phyloP scores from a whole-genome alignment of 2,888 invertebrate species.

The Stratiomys singularior region DNA sequence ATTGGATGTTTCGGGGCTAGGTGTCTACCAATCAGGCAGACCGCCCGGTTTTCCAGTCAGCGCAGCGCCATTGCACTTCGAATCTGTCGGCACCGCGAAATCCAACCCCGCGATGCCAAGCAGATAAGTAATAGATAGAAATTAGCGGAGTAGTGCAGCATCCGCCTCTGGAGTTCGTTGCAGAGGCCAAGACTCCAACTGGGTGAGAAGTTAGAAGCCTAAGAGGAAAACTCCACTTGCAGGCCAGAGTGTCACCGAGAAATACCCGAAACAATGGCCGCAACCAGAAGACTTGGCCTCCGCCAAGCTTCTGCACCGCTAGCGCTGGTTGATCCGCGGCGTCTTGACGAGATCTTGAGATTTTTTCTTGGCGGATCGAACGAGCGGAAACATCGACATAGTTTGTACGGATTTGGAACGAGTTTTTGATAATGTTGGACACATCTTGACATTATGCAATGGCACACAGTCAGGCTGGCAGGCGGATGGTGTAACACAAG shows the following conservation, averaged over 20 bases:
- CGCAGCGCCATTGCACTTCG: no score
- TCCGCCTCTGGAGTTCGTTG: no score
- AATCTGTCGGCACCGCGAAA: no score
- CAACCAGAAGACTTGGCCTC: not conserved
- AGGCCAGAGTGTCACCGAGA: not conserved
- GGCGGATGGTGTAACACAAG: not conserved
- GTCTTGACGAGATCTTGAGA: not conserved
- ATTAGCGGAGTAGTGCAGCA: no score
- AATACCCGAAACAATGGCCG: not conserved
- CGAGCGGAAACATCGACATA: slow-evolving; percentile 9
- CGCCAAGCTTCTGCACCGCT: not conserved
- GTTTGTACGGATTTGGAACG: not conserved
- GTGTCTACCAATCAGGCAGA: not conserved
- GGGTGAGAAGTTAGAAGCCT: not conserved
- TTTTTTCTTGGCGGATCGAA: not conserved
- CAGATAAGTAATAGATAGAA: not conserved
- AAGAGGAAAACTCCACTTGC: not conserved
- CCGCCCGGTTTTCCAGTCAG: no score
- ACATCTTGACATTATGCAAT: slow-evolving; percentile 13
- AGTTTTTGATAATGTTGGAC: slow-evolving; percentile 23
- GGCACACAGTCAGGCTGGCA: not conserved
- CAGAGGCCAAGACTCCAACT: not conserved
- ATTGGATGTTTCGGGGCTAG: slow-evolving; percentile 2
- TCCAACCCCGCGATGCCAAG: not conserved
- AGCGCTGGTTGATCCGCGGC: not conserved